Percentiles rank a stretch among this genome's conserved stretches.
These are phyloP conservation scores for Platysteira castanea DNA, from an alignment of 2,113 vertebrate genomes.

Conservation along the genomic window DNA sequence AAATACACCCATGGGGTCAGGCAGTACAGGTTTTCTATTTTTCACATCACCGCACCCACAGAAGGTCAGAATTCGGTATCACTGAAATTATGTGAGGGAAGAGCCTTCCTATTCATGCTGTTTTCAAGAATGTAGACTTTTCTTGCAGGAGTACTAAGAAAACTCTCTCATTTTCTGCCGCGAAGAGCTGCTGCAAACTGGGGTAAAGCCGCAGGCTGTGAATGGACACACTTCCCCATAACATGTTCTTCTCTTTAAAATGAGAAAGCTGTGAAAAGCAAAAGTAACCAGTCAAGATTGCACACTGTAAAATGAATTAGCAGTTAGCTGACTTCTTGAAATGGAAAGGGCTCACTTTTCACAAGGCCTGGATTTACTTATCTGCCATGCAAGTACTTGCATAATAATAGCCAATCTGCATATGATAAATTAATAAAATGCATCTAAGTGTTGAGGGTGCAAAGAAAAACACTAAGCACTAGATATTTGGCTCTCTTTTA, in stretches of 20 bases:
- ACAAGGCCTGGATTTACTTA: background rate
- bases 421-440: constrained; percentile 9
- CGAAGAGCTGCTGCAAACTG: background rate
- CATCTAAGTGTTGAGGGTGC: background rate
- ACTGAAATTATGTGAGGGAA: background rate
- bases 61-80: background rate
- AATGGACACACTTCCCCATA: background rate
- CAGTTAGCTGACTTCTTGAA: background rate
- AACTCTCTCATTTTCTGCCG: background rate
- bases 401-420: constrained; percentile 5
- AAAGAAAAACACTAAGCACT: background rate
- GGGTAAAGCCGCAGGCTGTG: background rate
- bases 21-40: constrained; percentile 45
- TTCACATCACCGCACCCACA: constrained; percentile 36
- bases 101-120: background rate
- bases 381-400: background rate
- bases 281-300: background rate
- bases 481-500: background rate
- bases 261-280: background rate
- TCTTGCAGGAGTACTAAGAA: background rate
- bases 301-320: background rate
- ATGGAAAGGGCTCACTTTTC: background rate
- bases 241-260: background rate
- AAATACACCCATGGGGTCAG: constrained; percentile 31
- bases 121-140: background rate